Evolutionary conservation across 2,797 vertebrate species (phyloP).

Genomic region (Enteromius paludinosus): DNA sequence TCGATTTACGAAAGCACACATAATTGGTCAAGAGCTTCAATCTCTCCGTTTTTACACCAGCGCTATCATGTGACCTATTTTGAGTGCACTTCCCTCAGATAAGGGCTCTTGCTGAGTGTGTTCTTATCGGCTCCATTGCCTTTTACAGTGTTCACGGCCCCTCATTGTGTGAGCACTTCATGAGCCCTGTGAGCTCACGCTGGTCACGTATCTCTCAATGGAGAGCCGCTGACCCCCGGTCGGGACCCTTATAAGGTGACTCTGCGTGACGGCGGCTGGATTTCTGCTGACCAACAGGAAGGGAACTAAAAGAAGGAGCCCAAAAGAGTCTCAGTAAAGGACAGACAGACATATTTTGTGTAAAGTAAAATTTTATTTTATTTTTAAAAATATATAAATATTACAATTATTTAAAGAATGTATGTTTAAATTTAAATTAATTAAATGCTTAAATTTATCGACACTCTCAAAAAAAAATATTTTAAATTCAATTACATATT

Average conservation of each 20-base stretch:
- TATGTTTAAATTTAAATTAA: not conserved
- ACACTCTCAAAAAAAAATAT: too few relatives aligned
- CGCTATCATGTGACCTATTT: slow-evolving; percentile 49
- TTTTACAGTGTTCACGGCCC: slow-evolving; percentile 51
- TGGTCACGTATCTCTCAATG: slow-evolving; percentile 9
- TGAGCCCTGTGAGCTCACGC: slow-evolving; percentile 39
- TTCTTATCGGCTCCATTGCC: slow-evolving; percentile 56
- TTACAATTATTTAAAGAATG: not conserved
- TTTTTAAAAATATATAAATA: not conserved
- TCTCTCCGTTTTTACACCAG: slow-evolving; percentile 26
- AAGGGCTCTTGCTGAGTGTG: slow-evolving; percentile 29
- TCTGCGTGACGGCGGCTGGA: not conserved
- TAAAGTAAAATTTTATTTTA: too few relatives aligned
- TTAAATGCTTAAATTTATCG: not conserved
- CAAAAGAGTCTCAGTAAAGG: too few relatives aligned
- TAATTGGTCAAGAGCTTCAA: not conserved
- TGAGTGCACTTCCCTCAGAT: slow-evolving; percentile 50
- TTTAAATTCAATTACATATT: not conserved
- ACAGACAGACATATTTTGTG: too few relatives aligned
- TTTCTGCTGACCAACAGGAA: not conserved
- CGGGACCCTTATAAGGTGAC: slow-evolving; percentile 44
- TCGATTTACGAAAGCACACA: too few relatives aligned
- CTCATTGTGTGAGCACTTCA: slow-evolving; percentile 39
- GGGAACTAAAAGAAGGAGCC: not conserved
- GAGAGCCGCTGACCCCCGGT: slow-evolving; percentile 13